Evolutionary conservation across 2,113 vertebrate genomes (phyloP).

Genomic region (Egretta garzetta): DNA sequence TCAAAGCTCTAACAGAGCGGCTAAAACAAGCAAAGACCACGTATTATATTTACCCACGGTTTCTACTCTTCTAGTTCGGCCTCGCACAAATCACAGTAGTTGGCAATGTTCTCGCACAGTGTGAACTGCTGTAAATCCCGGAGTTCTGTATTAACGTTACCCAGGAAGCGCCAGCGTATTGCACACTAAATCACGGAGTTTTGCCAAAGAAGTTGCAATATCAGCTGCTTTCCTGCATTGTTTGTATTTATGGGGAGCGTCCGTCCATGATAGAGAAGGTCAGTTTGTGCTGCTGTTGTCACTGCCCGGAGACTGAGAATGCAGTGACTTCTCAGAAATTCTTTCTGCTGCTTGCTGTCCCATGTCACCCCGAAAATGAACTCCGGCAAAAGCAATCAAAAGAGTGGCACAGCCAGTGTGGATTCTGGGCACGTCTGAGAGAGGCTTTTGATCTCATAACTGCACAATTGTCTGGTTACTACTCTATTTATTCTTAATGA

Average conservation of each 20-base stretch:
- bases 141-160: not conserved
- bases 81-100: not conserved
- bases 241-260: slow-evolving; percentile 2
- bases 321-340: not conserved
- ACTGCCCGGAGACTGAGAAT: not conserved
- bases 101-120: not conserved
- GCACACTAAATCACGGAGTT: not conserved
- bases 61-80: not conserved
- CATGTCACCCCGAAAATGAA: not conserved
- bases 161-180: not conserved
- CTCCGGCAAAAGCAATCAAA: not conserved
- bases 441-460: not conserved
- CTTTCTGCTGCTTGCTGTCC: not conserved
- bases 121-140: not conserved
- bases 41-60: not conserved
- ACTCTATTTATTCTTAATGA: not conserved
- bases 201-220: slow-evolving; percentile 36
- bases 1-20: not conserved
- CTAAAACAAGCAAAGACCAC: not conserved
- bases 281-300: not conserved
- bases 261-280: not conserved
- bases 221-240: slow-evolving; percentile 45
- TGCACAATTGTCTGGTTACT: not conserved
- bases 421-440: not conserved
- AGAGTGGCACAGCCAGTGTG: not conserved